Evolutionary conservation across 64 coral and sea anemone species (phyloP).

Genomic region (Orbicella faveolata): DNA sequence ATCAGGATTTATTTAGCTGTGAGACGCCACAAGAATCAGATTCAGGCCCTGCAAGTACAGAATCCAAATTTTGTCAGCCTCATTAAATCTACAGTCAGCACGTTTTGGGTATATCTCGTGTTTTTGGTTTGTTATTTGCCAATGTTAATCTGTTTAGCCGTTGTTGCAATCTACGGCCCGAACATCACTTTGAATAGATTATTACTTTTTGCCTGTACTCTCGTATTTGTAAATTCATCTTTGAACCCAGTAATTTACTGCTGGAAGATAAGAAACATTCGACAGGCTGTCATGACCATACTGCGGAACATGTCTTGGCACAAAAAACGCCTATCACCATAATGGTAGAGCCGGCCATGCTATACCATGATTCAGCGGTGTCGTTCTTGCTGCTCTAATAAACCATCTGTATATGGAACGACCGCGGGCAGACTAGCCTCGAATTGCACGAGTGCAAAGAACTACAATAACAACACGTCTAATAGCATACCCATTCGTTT

Average conservation of each 20-base stretch:
- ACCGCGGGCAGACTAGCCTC: too few species aligned
- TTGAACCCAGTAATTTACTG: neutral
- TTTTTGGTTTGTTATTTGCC: slow-evolving; percentile 11
- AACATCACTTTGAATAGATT: neutral
- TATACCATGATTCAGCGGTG: too few species aligned
- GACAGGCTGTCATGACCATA: neutral
- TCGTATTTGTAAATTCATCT: neutral
- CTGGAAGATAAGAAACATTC: neutral
- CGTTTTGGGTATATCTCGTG: neutral
- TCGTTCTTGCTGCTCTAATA: too few species aligned
- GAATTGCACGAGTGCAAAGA: too few species aligned
- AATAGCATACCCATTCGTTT: too few species aligned
- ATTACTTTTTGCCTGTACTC: neutral
- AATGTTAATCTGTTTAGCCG: too few species aligned
- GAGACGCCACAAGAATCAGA: neutral
- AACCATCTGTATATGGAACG: too few species aligned
- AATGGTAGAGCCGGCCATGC: neutral
- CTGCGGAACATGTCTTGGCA: neutral
- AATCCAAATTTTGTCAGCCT: neutral
- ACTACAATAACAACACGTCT: too few species aligned
- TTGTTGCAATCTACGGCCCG: neutral
- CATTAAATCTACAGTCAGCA: neutral
- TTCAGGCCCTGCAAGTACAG: neutral
- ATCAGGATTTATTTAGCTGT: neutral
- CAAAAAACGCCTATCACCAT: neutral